Evolutionary conservation across 1,140 invertebrate genomes (phyloP).

Genomic region (Listronotus oregonensis): DNA sequence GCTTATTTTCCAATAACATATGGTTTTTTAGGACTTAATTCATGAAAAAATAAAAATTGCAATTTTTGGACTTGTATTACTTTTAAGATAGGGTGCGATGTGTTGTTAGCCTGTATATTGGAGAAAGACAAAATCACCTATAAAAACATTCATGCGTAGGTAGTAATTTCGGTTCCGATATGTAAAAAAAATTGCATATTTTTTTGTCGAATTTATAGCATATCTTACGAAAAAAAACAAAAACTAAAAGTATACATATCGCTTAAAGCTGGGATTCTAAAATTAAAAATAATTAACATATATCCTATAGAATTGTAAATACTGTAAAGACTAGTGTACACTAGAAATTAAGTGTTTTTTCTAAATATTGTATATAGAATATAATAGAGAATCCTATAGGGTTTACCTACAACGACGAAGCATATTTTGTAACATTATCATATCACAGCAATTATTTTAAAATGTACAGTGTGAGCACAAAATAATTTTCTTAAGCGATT

Average conservation of each 20-base stretch:
- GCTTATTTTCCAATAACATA: no score
- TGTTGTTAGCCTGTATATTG: no score
- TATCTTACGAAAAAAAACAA: conserved; percentile 32
- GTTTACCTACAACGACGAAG: conserved; percentile 28
- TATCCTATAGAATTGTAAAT: conserved; percentile 18
- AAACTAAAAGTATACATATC: conserved; percentile 45
- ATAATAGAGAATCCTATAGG: conserved; percentile 6
- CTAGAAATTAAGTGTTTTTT: conserved; percentile 14
- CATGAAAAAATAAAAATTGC: no score
- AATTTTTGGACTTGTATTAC: no score
- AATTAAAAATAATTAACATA: conserved; percentile 17
- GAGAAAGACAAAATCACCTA: neutral
- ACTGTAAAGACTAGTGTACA: conserved; percentile 45
- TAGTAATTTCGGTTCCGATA: no score
- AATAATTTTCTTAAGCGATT: neutral
- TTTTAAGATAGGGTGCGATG: no score
- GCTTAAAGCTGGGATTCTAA: conserved; percentile 46
- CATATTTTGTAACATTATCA: conserved; percentile 30
- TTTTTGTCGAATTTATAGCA: conserved; percentile 9
- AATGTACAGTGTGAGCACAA: neutral
- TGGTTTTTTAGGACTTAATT: no score
- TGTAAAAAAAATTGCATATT: no score
- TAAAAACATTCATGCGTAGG: neutral
- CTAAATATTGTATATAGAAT: conserved; percentile 26
- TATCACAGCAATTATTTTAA: conserved; percentile 17